These are phyloP conservation scores for Hymenopus coronatus DNA, from an alignment of 2,888 invertebrate genomes.

Conservation along the genomic window DNA sequence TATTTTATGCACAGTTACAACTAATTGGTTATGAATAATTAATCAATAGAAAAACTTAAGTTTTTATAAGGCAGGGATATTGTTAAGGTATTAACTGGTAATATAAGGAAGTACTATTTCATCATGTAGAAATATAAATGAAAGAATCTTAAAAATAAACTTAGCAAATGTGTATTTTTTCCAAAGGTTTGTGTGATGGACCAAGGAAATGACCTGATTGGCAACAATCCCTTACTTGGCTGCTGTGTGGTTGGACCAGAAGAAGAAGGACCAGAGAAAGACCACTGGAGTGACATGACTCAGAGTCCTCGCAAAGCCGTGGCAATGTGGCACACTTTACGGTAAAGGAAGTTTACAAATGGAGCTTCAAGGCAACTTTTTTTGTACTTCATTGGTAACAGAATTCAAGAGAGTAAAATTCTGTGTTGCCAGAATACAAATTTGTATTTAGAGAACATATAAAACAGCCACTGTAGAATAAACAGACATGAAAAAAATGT, in stretches of 20 bases:
- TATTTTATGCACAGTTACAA: too few species aligned
- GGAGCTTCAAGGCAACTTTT: neutral
- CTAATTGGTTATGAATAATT: too few species aligned
- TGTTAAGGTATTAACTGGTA: too few species aligned
- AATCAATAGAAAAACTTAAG: too few species aligned
- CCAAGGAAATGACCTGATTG: conserved; percentile 60
- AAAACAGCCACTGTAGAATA: neutral
- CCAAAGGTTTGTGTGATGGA: conserved; percentile 58
- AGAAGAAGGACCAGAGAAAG: conserved; percentile 65
- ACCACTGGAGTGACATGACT: conserved; percentile 88
- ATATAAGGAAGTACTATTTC: too few species aligned
- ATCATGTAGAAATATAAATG: too few species aligned
- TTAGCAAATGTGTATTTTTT: neutral
- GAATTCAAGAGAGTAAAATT: neutral
- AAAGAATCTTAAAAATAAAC: too few species aligned
- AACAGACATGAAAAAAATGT: neutral
- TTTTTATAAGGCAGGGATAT: too few species aligned
- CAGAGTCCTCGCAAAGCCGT: conserved; percentile 83
- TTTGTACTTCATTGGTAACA: neutral
- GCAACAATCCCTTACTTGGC: conserved; percentile 62
- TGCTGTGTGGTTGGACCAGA: conserved; percentile 72
- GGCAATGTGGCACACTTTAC: conserved; percentile 86
- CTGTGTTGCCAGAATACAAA: neutral
- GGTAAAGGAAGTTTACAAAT: conserved; percentile 48
- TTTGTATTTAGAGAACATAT: neutral